Evolutionary conservation across 2,888 invertebrate genomes (phyloP).

Genomic region (Aquatica leii): DNA sequence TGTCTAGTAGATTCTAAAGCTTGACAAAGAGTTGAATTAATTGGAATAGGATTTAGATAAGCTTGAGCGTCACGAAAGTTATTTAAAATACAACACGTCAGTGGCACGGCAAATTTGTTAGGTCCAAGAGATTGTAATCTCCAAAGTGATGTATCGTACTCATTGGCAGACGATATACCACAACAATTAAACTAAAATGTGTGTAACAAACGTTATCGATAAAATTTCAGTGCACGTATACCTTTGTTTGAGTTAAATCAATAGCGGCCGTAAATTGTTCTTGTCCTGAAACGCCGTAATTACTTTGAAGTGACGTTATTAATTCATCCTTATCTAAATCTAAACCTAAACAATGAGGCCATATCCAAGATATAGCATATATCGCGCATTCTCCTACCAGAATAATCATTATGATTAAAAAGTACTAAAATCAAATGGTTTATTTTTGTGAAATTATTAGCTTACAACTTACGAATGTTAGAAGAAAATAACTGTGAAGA

Average conservation of each 20-base stretch:
- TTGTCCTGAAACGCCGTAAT: constrained; percentile 79
- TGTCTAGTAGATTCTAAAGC: constrained; percentile 66
- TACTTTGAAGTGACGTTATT: constrained; percentile 74
- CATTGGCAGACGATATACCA: constrained; percentile 78
- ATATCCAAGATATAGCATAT: constrained; percentile 75
- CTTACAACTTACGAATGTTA: constrained; percentile 70
- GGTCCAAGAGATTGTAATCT: constrained; percentile 77
- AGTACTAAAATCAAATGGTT: constrained; percentile 66
- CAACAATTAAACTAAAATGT: constrained; percentile 77
- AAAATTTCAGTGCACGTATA: constrained; percentile 45
- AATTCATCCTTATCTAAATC: constrained; percentile 73
- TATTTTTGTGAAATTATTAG: neutral
- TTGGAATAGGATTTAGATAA: constrained; percentile 78
- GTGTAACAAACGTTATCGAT: neutral
- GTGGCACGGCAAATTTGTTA: constrained; percentile 52
- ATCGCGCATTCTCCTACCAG: constrained; percentile 75
- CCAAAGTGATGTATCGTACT: constrained; percentile 85
- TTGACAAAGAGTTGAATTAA: constrained; percentile 77
- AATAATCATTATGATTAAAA: constrained; percentile 72
- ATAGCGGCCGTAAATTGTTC: constrained; percentile 82
- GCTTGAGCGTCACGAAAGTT: constrained; percentile 65
- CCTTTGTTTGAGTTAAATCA: constrained; percentile 77
- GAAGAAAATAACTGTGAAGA: constrained; percentile 75
- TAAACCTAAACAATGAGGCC: constrained; percentile 81
- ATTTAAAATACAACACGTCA: constrained; percentile 67